Percentiles rank a stretch among this genome's conserved stretches.
Evolutionary conservation across 2,113 vertebrate species (phyloP).

Genomic region (Vombatus ursinus): DNA sequence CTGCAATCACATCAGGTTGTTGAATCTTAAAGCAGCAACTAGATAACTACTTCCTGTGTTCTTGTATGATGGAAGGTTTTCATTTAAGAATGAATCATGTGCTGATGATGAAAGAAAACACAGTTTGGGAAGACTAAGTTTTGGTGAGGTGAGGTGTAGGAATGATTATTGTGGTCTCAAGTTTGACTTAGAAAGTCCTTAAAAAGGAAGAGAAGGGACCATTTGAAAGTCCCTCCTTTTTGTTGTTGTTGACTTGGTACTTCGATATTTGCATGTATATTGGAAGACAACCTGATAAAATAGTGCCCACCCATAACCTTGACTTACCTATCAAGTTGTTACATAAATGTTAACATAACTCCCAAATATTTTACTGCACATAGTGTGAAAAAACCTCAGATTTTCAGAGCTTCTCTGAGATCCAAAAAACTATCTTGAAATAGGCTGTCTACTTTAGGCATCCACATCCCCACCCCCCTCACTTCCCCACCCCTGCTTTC

Average conservation of each 20-base stretch:
- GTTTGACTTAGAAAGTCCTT: not conserved
- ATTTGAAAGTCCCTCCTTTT: not conserved
- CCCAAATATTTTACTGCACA: not conserved
- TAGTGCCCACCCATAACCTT: not conserved
- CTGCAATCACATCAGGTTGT: not conserved
- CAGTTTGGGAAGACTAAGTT: not conserved
- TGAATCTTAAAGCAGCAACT: not conserved
- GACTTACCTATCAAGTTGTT: not conserved
- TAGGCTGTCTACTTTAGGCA: not conserved
- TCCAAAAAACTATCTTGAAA: not conserved
- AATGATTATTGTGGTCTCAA: too few species aligned
- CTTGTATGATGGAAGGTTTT: not conserved
- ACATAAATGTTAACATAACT: too few species aligned
- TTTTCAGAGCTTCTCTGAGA: not conserved
- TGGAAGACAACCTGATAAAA: not conserved
- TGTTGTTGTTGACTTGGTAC: not conserved
- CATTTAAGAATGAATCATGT: not conserved
- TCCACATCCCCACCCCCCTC: too few species aligned
- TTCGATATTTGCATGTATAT: not conserved
- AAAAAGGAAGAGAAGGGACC: not conserved
- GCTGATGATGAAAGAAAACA: too few species aligned
- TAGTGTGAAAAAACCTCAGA: not conserved
- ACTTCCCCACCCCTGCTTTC: not conserved
- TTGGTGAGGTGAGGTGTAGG: not conserved
- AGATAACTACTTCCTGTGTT: not conserved